Evolutionary conservation across 2,797 vertebrate species (phyloP), one percentile per base, ranked within the genome.

Genomic region (Coregonus ussuriensis): DNA sequence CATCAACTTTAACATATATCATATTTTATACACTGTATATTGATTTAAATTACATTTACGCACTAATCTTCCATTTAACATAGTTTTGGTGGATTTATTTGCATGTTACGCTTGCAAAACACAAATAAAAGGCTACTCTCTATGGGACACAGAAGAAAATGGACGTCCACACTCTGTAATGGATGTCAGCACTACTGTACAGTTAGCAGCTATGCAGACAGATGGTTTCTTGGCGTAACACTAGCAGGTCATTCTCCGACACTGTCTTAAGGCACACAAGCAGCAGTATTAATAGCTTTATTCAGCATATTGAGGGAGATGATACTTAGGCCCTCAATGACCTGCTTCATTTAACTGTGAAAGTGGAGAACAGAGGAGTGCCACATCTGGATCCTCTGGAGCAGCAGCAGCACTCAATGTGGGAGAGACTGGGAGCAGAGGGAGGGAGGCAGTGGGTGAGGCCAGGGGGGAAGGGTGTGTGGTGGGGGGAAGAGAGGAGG

Each of bases 251-350:
- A 9, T 78, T 75, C 75, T 76, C 62, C 15, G 2, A 77, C 0
- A 51, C 76, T 41, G 75, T 59, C 74, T 65, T 81, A 65, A 13
- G 80, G 82, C 76, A 77, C 71, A 72, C 77, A 59, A 77, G 83
- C 16, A 68, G 75, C 70, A 4, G 59, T 81, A 76, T 81, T 77
- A 89, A 85, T 87, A 88, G 87, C 81, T 81, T 84, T 74, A 83
- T 83, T 83, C 77, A 81, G 84, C 85, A 85, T 88, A 89, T 83
- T 88, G 83, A 82, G 75, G 67, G 35, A 31, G 3, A 72, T 83
- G 79, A 87, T 72, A 81, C 77, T 52, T 9, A 62, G 71, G 75
- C 76, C 76, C 41, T 74, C 7, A 0, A 75, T 77, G 82, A 84
- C 77, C 83, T 74, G 77, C 82, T 84, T 86, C 74, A 76, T 85